phyloP scores from a whole-genome alignment of 1,140 invertebrate genomes.

The Spodoptera litura region DNA sequence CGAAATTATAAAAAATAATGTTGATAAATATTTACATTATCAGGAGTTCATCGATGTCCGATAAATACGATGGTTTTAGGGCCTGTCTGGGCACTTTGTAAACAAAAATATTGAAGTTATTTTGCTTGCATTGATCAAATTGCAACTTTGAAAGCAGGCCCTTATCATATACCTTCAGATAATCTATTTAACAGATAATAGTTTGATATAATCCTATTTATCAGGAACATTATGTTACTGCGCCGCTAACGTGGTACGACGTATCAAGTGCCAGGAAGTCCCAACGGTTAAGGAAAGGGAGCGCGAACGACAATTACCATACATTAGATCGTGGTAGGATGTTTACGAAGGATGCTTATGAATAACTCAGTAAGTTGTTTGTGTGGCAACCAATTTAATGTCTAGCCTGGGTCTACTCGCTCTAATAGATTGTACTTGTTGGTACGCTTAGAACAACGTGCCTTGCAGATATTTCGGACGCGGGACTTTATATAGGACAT shows the following conservation, averaged over 20 bases:
- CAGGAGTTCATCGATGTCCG: not conserved
- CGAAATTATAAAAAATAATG: not conserved
- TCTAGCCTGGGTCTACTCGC: not conserved
- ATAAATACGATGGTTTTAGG: not conserved
- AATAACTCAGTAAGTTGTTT: conserved; percentile 28
- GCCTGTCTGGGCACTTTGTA: not conserved
- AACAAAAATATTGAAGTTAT: too few species aligned
- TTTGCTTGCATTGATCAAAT: too few species aligned
- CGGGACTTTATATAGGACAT: too few species aligned
- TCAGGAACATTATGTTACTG: not conserved
- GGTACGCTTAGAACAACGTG: not conserved
- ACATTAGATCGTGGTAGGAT: conserved; percentile 21
- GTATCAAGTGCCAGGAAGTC: not conserved
- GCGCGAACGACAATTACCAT: conserved; percentile 28
- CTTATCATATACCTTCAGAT: too few species aligned
- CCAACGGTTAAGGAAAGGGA: conserved; percentile 4
- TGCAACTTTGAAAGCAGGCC: too few species aligned
- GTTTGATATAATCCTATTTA: not conserved
- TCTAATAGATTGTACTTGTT: not conserved
- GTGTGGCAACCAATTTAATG: conserved; percentile 24
- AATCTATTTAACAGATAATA: not conserved
- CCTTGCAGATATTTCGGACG: too few species aligned
- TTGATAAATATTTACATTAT: conserved; percentile 23
- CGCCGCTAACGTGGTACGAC: not conserved
- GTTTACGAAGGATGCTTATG: conserved; percentile 29